Base-by-base conservation (phyloP, 2,797 vertebrate genomes). In the Paedocypris micromegethes region DNA sequence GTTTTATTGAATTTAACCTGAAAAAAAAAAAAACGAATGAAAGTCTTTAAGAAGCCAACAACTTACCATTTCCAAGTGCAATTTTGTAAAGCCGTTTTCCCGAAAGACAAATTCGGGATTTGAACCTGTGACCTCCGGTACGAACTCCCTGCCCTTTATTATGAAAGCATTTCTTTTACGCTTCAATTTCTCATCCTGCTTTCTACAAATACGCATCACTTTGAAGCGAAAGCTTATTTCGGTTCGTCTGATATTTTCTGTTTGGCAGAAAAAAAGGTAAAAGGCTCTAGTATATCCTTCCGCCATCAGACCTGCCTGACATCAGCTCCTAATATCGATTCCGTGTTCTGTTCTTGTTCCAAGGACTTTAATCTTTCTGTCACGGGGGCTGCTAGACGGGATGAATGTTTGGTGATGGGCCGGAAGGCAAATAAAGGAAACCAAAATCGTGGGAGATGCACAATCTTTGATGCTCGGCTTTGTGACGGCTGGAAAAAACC, bases 331-430 rank as follows among this genome's bases (percentile, higher is more conserved):
- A 51, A 51, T 65, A 68, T 58, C 77, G 73, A 42, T 72, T 70
- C n/a, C 7, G 52, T 54, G 37, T 58, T 63, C 40, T 64, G 64
- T 9, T 58, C 52, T 37, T 65, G 58, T 68, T 58, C 67, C 51
- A 62, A 66, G 57, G 54, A 77, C 74, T 58, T 78, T 80, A 75
- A 77, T 82, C 66, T 77, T 42, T 64, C 59, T 65, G 68, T 73
- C 62, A 65, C 62, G 53, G 43, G 23, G n/a, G 42, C 68, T 61
- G 47, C 55, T 61, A 65, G 53, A 38, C 45, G 54, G 48, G 48
- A 68, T 55, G 58, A 67, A 69, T 78, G 56, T 68, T 75, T 68
- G 56, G 57, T 71, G 72, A 67, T 70, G 58, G 66, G 46, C 41
- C 44, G 50, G 40, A 72, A 65, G 54, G 47, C 45, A 64, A 58